Conservation (phyloP, 2,888 invertebrate species). For the Amphimallon solstitiale region DNA sequence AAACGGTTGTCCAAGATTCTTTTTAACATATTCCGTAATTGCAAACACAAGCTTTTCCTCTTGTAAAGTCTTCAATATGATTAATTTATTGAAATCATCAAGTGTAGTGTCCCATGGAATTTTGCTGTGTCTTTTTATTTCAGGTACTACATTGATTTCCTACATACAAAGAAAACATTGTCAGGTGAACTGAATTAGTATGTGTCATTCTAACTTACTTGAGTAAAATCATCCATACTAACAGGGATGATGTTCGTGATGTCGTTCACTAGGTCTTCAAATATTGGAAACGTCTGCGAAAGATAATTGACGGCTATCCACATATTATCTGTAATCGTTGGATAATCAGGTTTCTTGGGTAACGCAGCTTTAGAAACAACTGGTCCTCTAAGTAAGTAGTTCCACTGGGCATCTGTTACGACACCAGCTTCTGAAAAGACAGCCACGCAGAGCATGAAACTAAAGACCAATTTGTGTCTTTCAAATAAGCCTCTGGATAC, state of each 20-base stretch:
- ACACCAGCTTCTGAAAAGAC: slow-evolving; percentile 73
- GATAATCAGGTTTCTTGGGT: slow-evolving; percentile 70
- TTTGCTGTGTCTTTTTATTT: slow-evolving; percentile 39
- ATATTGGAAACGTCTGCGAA: slow-evolving; percentile 67
- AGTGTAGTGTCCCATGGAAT: slow-evolving; percentile 73
- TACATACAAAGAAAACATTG: slow-evolving; percentile 61
- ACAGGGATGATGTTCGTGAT: slow-evolving; percentile 68
- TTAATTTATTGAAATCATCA: slow-evolving; percentile 80
- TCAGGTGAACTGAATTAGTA: too few species aligned
- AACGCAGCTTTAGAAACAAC: slow-evolving; percentile 67
- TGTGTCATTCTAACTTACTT: slow-evolving; percentile 64
- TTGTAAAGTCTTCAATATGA: slow-evolving; percentile 79
- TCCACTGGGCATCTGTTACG: slow-evolving; percentile 75
- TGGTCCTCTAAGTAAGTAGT: slow-evolving; percentile 81
- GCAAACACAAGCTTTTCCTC: slow-evolving; percentile 86
- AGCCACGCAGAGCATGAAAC: slow-evolving; percentile 83
- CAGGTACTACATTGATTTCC: slow-evolving; percentile 68
- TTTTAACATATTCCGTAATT: slow-evolving; percentile 81
- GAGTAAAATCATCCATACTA: slow-evolving; percentile 69
- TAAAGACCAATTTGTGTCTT: slow-evolving; percentile 88
- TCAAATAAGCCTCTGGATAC: slow-evolving; percentile 92
- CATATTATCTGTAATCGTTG: slow-evolving; percentile 71
- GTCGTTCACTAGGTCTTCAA: slow-evolving; percentile 67
- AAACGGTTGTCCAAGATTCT: slow-evolving; percentile 80
- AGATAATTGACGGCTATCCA: slow-evolving; percentile 78